Conservation (phyloP, 2,113 vertebrate genomes). For the Phalacrocorax pelagicus region DNA sequence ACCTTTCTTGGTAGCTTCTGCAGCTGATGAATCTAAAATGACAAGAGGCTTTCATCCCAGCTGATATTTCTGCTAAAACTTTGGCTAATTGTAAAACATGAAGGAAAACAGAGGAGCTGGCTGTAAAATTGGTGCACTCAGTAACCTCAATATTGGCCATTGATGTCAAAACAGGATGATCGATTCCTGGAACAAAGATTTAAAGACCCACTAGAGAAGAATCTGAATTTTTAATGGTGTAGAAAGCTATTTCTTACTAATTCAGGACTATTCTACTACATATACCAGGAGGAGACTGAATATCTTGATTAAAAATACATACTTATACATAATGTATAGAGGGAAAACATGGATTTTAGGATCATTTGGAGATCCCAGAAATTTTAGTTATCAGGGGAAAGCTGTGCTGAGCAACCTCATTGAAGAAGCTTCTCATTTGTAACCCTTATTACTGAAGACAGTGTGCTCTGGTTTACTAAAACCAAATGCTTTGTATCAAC, state of each 20-base stretch:
- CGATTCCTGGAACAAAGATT: constrained; percentile 36
- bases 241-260: not conserved
- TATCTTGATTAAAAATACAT: constrained; percentile 12
- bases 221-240: constrained; percentile 16
- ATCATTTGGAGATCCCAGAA: constrained; percentile 13
- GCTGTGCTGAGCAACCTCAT: not conserved
- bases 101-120: constrained; percentile 6
- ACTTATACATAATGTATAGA: not conserved
- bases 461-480: not conserved
- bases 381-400: not conserved
- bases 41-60: not conserved
- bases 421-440: not conserved
- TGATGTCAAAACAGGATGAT: constrained; percentile 31
- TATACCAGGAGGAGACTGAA: not conserved
- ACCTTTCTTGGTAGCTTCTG: constrained; percentile 20
- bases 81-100: constrained; percentile 38
- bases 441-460: not conserved
- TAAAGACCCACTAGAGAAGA: constrained; percentile 37
- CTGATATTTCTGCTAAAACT: constrained; percentile 28
- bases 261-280: not conserved
- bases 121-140: constrained; percentile 20
- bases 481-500: not conserved
- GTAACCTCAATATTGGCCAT: constrained; percentile 22
- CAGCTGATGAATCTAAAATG: constrained; percentile 16
- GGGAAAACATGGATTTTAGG: not conserved